These are phyloP conservation scores for Ciona savignyi DNA, from an alignment of 23 tunicate genomes.

Conservation along the genomic window DNA sequence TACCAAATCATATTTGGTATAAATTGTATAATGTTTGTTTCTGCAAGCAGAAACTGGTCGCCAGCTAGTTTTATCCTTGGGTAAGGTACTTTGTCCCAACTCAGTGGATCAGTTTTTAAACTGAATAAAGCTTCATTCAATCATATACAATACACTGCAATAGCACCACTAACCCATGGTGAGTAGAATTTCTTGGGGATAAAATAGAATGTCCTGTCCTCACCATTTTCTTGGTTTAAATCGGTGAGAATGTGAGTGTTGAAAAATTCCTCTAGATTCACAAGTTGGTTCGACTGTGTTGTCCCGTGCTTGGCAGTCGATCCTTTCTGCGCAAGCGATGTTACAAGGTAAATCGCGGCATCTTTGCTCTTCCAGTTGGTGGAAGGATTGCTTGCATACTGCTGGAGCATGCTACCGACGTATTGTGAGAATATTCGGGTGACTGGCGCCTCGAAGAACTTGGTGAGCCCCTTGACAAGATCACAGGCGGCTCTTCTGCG, in stretches of 20 bases:
- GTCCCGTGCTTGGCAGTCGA: constrained; percentile 78
- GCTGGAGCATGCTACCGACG: constrained; percentile 70
- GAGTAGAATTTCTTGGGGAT: too few relatives aligned
- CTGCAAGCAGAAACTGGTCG: too few relatives aligned
- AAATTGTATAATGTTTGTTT: too few relatives aligned
- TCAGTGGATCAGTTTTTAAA: not conserved
- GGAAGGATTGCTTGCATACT: constrained; percentile 24
- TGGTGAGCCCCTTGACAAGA: constrained; percentile 68
- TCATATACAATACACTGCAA: too few relatives aligned
- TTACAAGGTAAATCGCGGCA: constrained; percentile 89
- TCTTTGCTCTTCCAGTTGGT: constrained; percentile 82
- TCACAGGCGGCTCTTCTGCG: constrained; percentile 96
- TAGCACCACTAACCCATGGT: too few relatives aligned
- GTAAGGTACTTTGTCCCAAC: too few relatives aligned
- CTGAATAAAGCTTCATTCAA: too few relatives aligned
- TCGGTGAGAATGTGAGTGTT: constrained; percentile 54
- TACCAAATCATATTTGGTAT: too few relatives aligned
- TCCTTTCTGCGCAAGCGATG: constrained; percentile 91
- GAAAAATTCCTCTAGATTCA: constrained; percentile 64
- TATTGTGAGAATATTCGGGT: constrained; percentile 83
- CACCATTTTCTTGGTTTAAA: constrained; percentile 26
- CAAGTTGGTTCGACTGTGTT: constrained; percentile 76
- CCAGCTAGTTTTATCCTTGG: too few relatives aligned
- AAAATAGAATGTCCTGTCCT: too few relatives aligned
- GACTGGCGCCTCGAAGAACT: constrained; percentile 59